These are phyloP conservation scores for Lacanobia oleracea DNA, from an alignment of 2,888 invertebrate genomes.

Conservation along the genomic window DNA sequence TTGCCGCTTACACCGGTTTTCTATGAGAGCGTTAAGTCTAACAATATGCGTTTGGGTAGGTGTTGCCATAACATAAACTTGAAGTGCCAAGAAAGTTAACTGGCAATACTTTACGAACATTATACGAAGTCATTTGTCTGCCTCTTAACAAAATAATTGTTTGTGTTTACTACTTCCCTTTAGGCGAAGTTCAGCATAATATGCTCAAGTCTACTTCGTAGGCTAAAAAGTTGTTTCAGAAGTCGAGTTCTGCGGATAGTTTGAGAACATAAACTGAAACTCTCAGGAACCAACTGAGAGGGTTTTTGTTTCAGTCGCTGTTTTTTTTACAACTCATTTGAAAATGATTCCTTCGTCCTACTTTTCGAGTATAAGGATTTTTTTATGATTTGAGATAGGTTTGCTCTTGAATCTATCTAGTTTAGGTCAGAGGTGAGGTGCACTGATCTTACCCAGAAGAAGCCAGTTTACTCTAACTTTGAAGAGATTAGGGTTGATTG, in stretches of 20 bases:
- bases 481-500: too few relatives aligned
- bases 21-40: conserved; percentile 6
- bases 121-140: conserved; percentile 22
- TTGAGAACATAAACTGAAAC: not conserved
- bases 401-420: too few relatives aligned
- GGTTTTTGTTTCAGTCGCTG: not conserved
- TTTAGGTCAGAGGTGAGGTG: too few relatives aligned
- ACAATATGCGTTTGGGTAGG: conserved; percentile 4
- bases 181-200: not conserved
- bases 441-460: too few relatives aligned
- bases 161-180: conserved; percentile 8
- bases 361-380: too few relatives aligned
- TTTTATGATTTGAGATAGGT: too few relatives aligned
- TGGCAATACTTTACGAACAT: conserved; percentile 24
- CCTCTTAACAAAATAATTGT: conserved; percentile 17
- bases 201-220: not conserved
- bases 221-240: not conserved
- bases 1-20: conserved; percentile 5
- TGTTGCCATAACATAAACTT: conserved; percentile 32
- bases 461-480: too few relatives aligned
- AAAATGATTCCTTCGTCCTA: too few relatives aligned
- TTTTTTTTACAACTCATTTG: not conserved
- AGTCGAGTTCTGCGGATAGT: not conserved
- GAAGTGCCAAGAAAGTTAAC: conserved; percentile 8
- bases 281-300: not conserved